phyloP scores from a whole-genome alignment of 2,113 vertebrate species.

The Grus americana region DNA sequence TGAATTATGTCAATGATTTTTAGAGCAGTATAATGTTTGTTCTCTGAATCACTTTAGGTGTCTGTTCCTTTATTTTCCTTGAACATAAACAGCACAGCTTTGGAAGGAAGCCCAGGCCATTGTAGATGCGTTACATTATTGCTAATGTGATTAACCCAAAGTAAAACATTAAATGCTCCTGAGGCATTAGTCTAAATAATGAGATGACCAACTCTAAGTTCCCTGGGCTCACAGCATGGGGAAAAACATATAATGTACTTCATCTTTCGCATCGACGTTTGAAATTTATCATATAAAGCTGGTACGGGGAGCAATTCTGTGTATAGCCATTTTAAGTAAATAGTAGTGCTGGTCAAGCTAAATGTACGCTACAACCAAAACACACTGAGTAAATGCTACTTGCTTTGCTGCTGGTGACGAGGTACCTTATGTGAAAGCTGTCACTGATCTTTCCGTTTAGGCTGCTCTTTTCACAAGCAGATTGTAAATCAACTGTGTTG shows the following conservation, averaged over 20 bases:
- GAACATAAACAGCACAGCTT: background rate
- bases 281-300: background rate
- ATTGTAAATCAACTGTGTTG: background rate
- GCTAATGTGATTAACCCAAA: constrained; percentile 39
- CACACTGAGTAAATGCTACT: background rate
- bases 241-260: background rate
- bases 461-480: background rate
- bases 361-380: background rate
- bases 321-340: background rate
- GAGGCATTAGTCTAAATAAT: constrained; percentile 8
- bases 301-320: background rate
- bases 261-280: background rate
- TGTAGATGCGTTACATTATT: background rate
- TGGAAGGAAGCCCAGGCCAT: constrained; percentile 45
- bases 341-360: background rate
- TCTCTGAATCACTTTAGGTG: constrained; percentile 51
- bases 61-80: constrained; percentile 47
- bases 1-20: constrained; percentile 48
- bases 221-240: background rate
- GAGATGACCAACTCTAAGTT: background rate
- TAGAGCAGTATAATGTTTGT: constrained; percentile 30
- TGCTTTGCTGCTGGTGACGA: background rate
- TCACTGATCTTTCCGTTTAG: background rate
- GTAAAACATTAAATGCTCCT: constrained; percentile 22
- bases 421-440: background rate